Evolutionary conservation across 2,113 vertebrate genomes (phyloP).

Genomic region (Harpagus bidentatus): DNA sequence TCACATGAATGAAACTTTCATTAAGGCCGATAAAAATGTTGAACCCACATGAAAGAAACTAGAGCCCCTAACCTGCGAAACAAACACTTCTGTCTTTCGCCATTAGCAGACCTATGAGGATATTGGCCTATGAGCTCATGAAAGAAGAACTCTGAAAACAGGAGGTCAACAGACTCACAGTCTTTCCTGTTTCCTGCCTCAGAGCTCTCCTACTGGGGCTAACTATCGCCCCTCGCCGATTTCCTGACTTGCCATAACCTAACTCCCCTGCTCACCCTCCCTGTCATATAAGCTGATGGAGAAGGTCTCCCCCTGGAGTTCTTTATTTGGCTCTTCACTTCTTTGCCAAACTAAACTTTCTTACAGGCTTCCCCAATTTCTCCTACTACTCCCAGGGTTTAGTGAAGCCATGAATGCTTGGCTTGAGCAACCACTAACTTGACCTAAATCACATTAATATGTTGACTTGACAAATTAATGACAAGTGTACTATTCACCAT

Average conservation of each 20-base stretch:
- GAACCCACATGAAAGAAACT: constrained; percentile 7
- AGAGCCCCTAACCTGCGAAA: not conserved
- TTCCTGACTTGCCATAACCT: constrained; percentile 12
- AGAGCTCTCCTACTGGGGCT: not conserved
- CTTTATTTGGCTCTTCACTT: not conserved
- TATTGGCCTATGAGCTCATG: constrained; percentile 45
- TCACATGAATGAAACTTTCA: constrained; percentile 3
- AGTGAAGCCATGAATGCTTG: not conserved
- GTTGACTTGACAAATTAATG: constrained; percentile 9
- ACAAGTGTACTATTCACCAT: not conserved
- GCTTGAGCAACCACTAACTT: not conserved
- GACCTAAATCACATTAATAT: not conserved
- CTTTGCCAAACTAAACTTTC: constrained; percentile 30
- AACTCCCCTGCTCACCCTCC: not conserved
- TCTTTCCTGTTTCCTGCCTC: constrained; percentile 26
- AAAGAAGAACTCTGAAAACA: constrained; percentile 32
- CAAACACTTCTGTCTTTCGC: constrained; percentile 10
- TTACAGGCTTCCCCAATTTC: not conserved
- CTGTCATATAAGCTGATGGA: not conserved
- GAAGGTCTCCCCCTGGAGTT: not conserved
- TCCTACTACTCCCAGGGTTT: not conserved
- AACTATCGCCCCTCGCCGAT: not conserved
- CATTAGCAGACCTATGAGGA: not conserved
- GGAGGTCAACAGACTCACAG: not conserved
- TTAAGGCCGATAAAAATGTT: not conserved